Evolutionary conservation across 2,797 vertebrate genomes (phyloP), one percentile per base, ranked within the genome.

Genomic region (Lacerta bilineata): DNA sequence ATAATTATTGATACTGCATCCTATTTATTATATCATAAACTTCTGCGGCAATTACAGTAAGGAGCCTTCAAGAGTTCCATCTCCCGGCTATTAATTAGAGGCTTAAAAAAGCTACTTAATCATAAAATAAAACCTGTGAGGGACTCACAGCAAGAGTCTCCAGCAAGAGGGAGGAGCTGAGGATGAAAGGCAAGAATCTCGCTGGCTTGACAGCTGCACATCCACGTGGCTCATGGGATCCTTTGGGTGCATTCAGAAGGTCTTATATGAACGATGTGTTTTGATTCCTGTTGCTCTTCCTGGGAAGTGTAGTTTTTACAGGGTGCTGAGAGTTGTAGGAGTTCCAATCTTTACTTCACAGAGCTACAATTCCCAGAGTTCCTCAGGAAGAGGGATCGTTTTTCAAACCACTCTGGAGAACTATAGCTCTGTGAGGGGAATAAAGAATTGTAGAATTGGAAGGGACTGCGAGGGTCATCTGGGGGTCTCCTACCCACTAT

Each of bases 1-100:
- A 85, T 80, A 36, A 41, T 89, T 85, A 85, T 74, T 85, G 87
- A 80, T 88, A 89, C 39, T 39, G 68, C 87, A 33, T 85, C 50
- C 68, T 85, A 61, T 89, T 85, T 85, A 89, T 89, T 80, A 74
- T 43, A 46, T 66, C 87, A 29, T 89, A 85, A 89, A 85, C 83
- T 66, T 64, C 8, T 20, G 59, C 18, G n/a, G 50, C 68, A 80
- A 85, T 89, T 85, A 85, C 25, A 50, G 71, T 8, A 78, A 69
- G 39, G 74, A 85, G 76, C 68, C 77, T 80, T 80, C 81, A 27
- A 23, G 33, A 39, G 85, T 79, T 74, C 27, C 66, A 55, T 84
- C 41, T 74, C 66, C 50, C 39, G 55, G 66, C 55, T 55, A 39
- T 87, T 72, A 77, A 90, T 83, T 82, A 74, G 50, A 89, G 5